Evolutionary conservation across 2,113 vertebrate species (phyloP), one percentile per base, ranked within the genome.

Genomic region (Siniperca chuatsi): DNA sequence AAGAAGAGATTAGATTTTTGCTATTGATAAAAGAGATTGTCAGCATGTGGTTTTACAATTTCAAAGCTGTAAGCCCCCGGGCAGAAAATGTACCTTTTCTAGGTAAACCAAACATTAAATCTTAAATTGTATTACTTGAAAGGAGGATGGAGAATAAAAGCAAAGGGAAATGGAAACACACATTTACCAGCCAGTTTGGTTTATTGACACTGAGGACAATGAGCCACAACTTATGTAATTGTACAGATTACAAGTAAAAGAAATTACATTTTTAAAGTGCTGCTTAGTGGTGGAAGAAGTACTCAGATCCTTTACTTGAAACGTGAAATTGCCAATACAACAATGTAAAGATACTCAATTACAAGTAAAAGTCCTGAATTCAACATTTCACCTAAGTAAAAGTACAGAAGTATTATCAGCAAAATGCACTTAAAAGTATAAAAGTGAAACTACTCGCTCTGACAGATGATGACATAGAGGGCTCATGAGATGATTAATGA

Each of bases 201-300:
- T 87, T 82, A 82, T 64, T 68, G 44, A 13, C 50, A 64, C 21
- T 50, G 15, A 50, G n/a, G 25, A 7, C 16, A 72, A 62, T 75
- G 54, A 33, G 54, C 57, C 35, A 52, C 15, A 57, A 42, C 57
- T 15, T 15, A 55, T 52, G 61, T 72, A 52, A 61, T 2, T 42
- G 20, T 67, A 35, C 33, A 57, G 37, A 50, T 72, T 54, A 15
- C 13, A 52, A 62, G 21, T 52, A 11, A 50, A 50, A 64, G 6
- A 61, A 29, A 46, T 46, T 46, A 46, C 4, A 2, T 77, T 74
- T 50, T 21, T 12, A 54, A 57, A 66, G 40, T 73, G 52, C 42
- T 6, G 1, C n/a, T 69, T 23, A 13, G 72, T 35, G 58, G n/a
- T 33, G 40, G 16, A 62, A 33, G 54, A 60, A 20, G 40, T 1